Evolutionary conservation across 2,888 invertebrate genomes (phyloP), one percentile per base, ranked within the genome.

Genomic region (Hyposoter dolosus): DNA sequence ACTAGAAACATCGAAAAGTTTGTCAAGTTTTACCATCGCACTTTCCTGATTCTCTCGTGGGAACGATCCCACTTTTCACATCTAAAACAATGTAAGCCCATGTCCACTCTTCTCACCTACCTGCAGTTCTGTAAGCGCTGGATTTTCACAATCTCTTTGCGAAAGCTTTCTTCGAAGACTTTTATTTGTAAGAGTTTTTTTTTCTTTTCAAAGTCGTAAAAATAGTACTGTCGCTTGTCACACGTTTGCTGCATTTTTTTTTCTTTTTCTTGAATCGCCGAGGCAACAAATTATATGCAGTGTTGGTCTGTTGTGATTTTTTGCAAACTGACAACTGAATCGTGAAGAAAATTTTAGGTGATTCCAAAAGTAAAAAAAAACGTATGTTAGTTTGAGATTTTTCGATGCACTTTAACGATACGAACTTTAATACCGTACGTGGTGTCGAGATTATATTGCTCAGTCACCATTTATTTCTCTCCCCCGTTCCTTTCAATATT

Each of bases 361-460:
- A 40, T 40, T 40, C 10, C 10, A 40, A 10, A 40, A 40, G 40
- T 40, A 1, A 40, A 40, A 40, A 40, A 40, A 40, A 40, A 0
- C 35, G 35, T 35, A n/a, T n/a, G 7, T 40, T 40, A 6, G 40
- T 10, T 35, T 0, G 40, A 40, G 5, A 40, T 40, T 40, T 10
- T 40, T 40, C 9, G 40, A 10, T 40, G 9, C 9, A 40, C 40
- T 40, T 40, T 40, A 40, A 40, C 40, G 40, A 40, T 40, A 9
- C 40, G 40, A 40, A 40, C 40, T 40, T 40, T 1, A 40, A 40
- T 40, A 1, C 10, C 40, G 9, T 10, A 40, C 40, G 10, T 5
- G 82, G 87, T 82, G 87, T 83, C 85, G 76, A 84, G 72, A 82
- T 81, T 65, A 71, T 76, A 87, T 81, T 80, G 60, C 68, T 78